These are phyloP conservation scores for Plagiodera versicolora DNA, from an alignment of 2,888 invertebrate genomes.

Conservation along the genomic window DNA sequence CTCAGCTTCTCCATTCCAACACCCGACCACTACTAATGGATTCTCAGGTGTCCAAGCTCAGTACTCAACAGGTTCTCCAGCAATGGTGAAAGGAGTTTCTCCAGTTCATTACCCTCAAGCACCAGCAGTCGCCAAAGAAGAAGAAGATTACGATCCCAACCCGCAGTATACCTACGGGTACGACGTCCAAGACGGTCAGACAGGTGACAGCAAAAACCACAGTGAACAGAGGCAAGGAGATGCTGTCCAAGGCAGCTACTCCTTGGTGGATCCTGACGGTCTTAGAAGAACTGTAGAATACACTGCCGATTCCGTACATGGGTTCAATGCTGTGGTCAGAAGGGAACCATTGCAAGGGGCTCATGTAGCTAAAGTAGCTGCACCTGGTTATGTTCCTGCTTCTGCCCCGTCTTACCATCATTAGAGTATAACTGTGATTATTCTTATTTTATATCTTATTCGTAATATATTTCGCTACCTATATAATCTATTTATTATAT, in stretches of 20 bases:
- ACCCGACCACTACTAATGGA: conserved; percentile 9
- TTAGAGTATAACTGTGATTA: not conserved
- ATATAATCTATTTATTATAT: not conserved
- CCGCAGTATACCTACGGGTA: conserved; percentile 62
- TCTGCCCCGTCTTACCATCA: conserved; percentile 19
- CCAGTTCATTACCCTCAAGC: conserved; percentile 5
- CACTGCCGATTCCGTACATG: conserved; percentile 63
- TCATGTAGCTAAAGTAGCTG: conserved; percentile 23
- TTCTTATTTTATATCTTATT: not conserved
- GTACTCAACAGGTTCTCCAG: conserved; percentile 32
- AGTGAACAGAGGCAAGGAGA: conserved; percentile 58
- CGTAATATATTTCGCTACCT: not conserved
- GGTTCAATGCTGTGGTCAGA: conserved; percentile 67
- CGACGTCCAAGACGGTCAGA: conserved; percentile 59
- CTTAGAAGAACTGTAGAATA: conserved; percentile 59
- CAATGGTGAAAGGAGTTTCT: not conserved
- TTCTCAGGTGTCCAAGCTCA: conserved; percentile 30
- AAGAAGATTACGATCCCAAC: conserved; percentile 56
- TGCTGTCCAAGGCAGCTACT: conserved; percentile 60
- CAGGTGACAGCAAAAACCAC: conserved; percentile 54
- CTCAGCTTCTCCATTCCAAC: not conserved
- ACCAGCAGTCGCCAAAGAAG: conserved; percentile 34
- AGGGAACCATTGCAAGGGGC: conserved; percentile 59
- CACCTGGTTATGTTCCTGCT: conserved; percentile 22
- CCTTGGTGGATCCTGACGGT: conserved; percentile 59